A percentile compares a stretch with the other conserved stretches of the same genome.
These are phyloP conservation scores for Antennarius maculatus DNA, from an alignment of 2,797 vertebrate species.

Conservation along the genomic window DNA sequence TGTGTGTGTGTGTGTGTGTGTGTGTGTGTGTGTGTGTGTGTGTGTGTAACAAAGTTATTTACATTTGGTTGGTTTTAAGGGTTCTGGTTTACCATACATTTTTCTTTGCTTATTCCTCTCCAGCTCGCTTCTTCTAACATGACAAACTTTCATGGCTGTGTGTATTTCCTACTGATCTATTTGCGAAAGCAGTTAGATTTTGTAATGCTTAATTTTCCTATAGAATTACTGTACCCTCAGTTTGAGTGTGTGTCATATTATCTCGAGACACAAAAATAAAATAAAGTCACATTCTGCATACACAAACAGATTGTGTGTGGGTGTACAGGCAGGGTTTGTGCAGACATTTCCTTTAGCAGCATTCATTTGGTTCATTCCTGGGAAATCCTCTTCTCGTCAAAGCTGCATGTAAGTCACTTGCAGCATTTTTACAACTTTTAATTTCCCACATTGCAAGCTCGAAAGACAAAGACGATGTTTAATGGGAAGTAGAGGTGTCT, in stretches of 20 bases:
- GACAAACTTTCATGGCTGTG: neutral
- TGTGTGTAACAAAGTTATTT: neutral
- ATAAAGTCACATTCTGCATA: slow-evolving; percentile 34
- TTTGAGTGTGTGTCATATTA: slow-evolving; percentile 26
- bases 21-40: no score
- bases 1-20: neutral
- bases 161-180: no score
- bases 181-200: no score
- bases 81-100: neutral
- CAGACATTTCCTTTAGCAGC: slow-evolving; percentile 41
- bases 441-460: slow-evolving; percentile 63
- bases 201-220: slow-evolving; percentile 24
- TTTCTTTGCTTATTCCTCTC: neutral
- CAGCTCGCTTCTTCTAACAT: no score
- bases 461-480: slow-evolving; percentile 26
- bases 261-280: slow-evolving; percentile 23
- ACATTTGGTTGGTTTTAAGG: neutral
- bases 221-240: slow-evolving; percentile 26
- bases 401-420: slow-evolving; percentile 61
- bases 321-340: slow-evolving; percentile 36
- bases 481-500: slow-evolving; percentile 44
- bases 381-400: slow-evolving; percentile 66
- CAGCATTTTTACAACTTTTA: slow-evolving; percentile 50
- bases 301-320: slow-evolving; percentile 52
- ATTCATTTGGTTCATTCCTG: slow-evolving; percentile 42